These are phyloP conservation scores for Monochamus saltuarius DNA, from an alignment of 1,140 invertebrate species.

Conservation along the genomic window DNA sequence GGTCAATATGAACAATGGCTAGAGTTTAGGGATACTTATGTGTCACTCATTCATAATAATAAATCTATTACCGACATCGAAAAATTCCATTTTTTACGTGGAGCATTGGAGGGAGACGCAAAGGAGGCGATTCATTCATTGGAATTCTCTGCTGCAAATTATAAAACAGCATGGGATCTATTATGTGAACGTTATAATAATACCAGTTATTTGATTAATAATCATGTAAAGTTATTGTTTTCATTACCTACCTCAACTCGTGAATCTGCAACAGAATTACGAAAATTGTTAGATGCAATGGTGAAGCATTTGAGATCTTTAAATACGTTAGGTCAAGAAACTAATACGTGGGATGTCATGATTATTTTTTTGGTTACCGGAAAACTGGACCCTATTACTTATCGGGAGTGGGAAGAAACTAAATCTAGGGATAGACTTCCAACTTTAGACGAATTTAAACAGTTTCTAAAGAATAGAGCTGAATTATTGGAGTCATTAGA, in stretches of 20 bases:
- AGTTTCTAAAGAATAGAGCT: background rate
- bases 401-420: conserved; percentile 6
- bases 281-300: no score
- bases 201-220: conserved; percentile 27
- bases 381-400: conserved; percentile 2
- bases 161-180: conserved; percentile 34
- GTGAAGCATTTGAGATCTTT: background rate
- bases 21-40: conserved; percentile 42
- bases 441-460: background rate
- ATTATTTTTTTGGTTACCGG: background rate
- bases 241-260: no score
- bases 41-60: conserved; percentile 43
- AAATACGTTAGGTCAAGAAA: background rate
- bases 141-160: conserved; percentile 38
- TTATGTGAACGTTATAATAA: conserved; percentile 35
- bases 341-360: background rate
- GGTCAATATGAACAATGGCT: conserved; percentile 43
- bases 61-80: conserved; percentile 30
- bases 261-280: no score
- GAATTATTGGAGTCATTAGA: no score
- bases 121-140: conserved; percentile 28
- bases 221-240: conserved; percentile 32
- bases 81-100: conserved; percentile 43
- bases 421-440: background rate
- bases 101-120: conserved; percentile 27